Evolutionary conservation across 2,113 vertebrate genomes (phyloP).

Genomic region (Arizona elegans): DNA sequence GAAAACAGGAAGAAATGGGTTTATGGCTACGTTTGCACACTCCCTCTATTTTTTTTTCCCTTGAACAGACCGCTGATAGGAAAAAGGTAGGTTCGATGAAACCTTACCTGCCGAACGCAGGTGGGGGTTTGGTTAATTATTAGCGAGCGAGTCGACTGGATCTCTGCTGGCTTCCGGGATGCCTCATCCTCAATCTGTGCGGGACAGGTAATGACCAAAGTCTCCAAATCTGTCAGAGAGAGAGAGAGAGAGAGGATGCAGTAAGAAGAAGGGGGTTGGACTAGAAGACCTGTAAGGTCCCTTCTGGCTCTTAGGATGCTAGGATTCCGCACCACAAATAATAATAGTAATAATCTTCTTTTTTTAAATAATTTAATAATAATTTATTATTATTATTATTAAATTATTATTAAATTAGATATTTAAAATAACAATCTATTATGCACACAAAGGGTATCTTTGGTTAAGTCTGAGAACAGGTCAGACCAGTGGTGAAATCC

Average conservation of each 20-base stretch:
- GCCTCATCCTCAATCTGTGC: constrained; percentile 28
- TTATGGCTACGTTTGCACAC: neutral
- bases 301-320: neutral
- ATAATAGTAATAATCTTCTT: too few relatives aligned
- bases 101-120: constrained; percentile 22
- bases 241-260: neutral
- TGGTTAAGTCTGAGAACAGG: too few relatives aligned
- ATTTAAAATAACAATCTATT: too few relatives aligned
- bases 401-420: too few relatives aligned
- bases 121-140: constrained; percentile 58
- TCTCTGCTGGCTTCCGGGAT: constrained; percentile 43
- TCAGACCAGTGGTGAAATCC: too few relatives aligned
- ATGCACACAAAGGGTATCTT: too few relatives aligned
- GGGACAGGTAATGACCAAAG: neutral
- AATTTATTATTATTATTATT: too few relatives aligned
- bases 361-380: too few relatives aligned
- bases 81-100: constrained; percentile 31
- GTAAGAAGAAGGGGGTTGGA: neutral
- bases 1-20: constrained; percentile 50
- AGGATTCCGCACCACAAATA: neutral
- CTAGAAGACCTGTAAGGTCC: neutral
- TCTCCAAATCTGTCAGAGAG: neutral
- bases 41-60: neutral
- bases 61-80: constrained; percentile 19
- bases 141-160: neutral